Evolutionary conservation across 2,113 vertebrate genomes (phyloP), one percentile per base, ranked within the genome.

Genomic region (Pluvialis apricaria): DNA sequence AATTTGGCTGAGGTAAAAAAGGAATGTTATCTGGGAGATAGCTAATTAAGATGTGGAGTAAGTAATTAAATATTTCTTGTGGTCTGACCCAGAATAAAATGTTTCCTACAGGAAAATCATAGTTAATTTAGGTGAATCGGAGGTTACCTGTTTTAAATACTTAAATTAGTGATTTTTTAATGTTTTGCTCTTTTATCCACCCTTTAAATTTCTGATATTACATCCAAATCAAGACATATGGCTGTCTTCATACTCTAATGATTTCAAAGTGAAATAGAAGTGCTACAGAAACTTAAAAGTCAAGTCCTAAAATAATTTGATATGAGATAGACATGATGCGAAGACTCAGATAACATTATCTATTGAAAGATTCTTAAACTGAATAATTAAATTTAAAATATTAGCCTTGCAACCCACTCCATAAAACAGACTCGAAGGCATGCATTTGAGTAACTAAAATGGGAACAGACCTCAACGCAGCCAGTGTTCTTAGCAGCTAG

Each of bases 11-110:
- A 88, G 20, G 49, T 86, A 68, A 66, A 88, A 85, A 86, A 38
- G 2, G 5, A 81, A 47, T 47, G 38, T 73, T 70, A 77, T 75
- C 79, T 88, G 26, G 2, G 20, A 90, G 51, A 83, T 8, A 81
- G 13, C 4, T 80, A 88, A 80, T 93, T 94, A 90, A 77, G 55
- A 81, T 49, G 15, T 44, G 69, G 42, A 88, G 58, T 81, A 80
- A 88, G 34, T 81, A 96, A 94, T 80, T 72, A 72, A 90, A 83
- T 54, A 6, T 58, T 90, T 95, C 36, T 77, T 81, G 45, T 86
- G 24, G 4, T 7, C 20, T 90, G 64, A 80, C 24, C 29, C 15
- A 83, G 40, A 77, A 88, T 65, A 91, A 87, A 72, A 76, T 31
- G 0, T 40, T 88, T 91, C 26, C 19, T 68, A 47, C 25, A 81